These are phyloP conservation scores for Orthosia gracilis DNA, from an alignment of 2,888 invertebrate species.

Conservation along the genomic window DNA sequence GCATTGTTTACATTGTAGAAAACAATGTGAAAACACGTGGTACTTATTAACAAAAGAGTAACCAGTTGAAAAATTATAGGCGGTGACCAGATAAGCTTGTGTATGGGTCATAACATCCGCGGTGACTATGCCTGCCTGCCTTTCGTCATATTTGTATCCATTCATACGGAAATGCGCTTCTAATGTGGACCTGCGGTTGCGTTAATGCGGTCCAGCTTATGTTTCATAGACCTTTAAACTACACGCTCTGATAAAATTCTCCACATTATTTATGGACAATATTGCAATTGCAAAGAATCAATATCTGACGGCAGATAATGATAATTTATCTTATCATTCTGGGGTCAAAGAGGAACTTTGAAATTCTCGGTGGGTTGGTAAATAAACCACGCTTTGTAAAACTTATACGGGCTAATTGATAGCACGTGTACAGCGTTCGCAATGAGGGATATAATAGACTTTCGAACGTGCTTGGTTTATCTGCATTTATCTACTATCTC, in stretches of 20 bases:
- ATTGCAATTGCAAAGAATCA: conserved; percentile 50
- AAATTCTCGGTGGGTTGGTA: conserved; percentile 68
- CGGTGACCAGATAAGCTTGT: conserved; percentile 65
- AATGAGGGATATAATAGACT: conserved; percentile 75
- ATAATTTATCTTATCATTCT: conserved; percentile 57
- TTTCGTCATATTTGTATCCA: conserved; percentile 76
- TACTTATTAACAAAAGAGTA: conserved; percentile 63
- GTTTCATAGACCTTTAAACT: conserved; percentile 68
- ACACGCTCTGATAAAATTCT: conserved; percentile 59
- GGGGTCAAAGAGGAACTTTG: conserved; percentile 73
- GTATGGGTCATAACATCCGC: conserved; percentile 70
- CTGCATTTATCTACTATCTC: conserved; percentile 53
- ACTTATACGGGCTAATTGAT: conserved; percentile 82
- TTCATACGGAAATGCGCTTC: conserved; percentile 80
- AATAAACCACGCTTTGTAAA: conserved; percentile 79
- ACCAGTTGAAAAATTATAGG: conserved; percentile 57
- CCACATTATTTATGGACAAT: conserved; percentile 28
- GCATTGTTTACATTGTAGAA: conserved; percentile 76
- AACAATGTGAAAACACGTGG: conserved; percentile 76
- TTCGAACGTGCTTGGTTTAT: conserved; percentile 67
- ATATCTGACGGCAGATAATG: conserved; percentile 37
- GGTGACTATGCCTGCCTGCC: conserved; percentile 61
- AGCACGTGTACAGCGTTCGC: conserved; percentile 75
- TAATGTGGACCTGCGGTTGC: conserved; percentile 72
- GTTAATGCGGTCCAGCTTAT: conserved; percentile 65